phyloP scores from a whole-genome alignment of 2,113 vertebrate genomes.

The Montifringilla adamsi region DNA sequence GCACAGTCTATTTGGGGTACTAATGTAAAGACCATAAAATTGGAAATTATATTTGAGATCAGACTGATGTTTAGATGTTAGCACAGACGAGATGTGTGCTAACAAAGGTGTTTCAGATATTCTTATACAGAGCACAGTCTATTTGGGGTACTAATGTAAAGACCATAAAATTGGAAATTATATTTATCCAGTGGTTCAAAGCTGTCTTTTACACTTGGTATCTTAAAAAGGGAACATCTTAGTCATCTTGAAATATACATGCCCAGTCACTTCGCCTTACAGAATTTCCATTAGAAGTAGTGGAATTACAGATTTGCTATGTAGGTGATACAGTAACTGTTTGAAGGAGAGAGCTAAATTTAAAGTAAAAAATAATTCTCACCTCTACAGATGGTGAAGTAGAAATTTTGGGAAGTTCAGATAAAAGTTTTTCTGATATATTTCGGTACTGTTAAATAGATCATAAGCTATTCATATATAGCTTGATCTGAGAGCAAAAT shows the following conservation, averaged over 20 bases:
- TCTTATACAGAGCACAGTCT: background rate
- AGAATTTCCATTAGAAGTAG: background rate
- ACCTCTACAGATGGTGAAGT: background rate
- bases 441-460: background rate
- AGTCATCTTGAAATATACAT: background rate
- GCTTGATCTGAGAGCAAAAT: background rate
- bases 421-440: background rate
- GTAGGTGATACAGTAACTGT: background rate
- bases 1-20: background rate
- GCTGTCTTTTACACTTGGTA: background rate
- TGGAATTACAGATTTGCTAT: background rate
- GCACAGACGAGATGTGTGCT: background rate
- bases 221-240: background rate
- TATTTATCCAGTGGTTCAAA: background rate
- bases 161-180: background rate
- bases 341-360: background rate
- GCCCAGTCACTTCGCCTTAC: background rate
- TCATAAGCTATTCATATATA: background rate
- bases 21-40: background rate
- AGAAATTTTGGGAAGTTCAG: background rate
- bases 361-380: background rate
- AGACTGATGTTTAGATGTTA: background rate
- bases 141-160: background rate
- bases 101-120: background rate
- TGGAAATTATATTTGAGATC: background rate